Evolutionary conservation across 2,113 vertebrate species (phyloP), one percentile per base, ranked within the genome.

Genomic region (Mungos mungo): DNA sequence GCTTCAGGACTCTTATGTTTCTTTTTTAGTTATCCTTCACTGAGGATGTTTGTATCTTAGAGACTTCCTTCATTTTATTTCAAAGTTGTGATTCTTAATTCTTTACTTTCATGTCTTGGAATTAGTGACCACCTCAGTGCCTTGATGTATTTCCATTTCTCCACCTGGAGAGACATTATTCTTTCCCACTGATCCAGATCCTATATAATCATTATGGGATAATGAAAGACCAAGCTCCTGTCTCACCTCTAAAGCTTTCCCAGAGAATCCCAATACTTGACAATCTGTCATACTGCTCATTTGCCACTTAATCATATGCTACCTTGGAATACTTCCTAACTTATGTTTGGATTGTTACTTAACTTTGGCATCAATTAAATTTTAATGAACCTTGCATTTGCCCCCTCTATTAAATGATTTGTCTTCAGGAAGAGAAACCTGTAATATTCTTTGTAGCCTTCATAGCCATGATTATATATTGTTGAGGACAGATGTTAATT

Each of bases 341-440:
- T 93, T 82, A 57, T 25, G 33, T 97, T 95, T 96, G 54, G 79
- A 35, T 66, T 90, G 38, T 74, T 93, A 23, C 47, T 80, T 91
- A 52, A 92, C 9, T 38, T 91, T 92, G 80, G 9, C 13, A 50
- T 92, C 38, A 80, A 15, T 69, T 93, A 79, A 52, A 76, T 93
- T 94, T 90, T 81, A 95, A n/a, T 71, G n/a, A 90, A 4, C 16
- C 35, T 91, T 95, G 52, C 45, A 85, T 81, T 80, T 74, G 14
- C 7, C 15, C 19, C 10, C 10, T 33, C 33, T 83, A 29, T 90
- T 83, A 88, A 88, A 80, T 84, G 29, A 82, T 74, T 21, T 90
- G 29, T 65, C n/a, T 81, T 81, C 27, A 63, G n/a, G 71, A 93
- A 96, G 15, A 84, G 27, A 35, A 82, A 65, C 6, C 18, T 68